Evolutionary conservation across 2,113 vertebrate species (phyloP).

Genomic region (Mastomys natalensis): DNA sequence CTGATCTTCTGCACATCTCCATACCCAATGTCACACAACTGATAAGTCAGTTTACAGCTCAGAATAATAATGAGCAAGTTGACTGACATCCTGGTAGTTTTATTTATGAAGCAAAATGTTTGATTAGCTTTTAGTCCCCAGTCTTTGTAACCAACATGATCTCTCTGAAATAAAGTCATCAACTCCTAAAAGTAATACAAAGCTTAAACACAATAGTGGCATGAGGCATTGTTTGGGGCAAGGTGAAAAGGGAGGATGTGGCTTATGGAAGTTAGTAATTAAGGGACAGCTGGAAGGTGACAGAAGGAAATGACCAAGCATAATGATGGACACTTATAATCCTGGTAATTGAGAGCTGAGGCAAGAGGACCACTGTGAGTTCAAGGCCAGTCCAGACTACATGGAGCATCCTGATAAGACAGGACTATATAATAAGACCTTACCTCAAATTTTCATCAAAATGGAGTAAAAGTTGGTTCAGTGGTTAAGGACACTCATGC

Average conservation of each 20-base stretch:
- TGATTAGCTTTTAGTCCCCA: not conserved
- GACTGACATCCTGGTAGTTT: not conserved
- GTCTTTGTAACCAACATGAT: not conserved
- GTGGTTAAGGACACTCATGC: not conserved
- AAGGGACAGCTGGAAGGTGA: not conserved
- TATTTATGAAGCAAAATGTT: not conserved
- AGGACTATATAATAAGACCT: not conserved
- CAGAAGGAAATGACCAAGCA: not conserved
- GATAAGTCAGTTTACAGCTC: not conserved
- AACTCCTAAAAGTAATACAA: not conserved
- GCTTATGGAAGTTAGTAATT: not conserved
- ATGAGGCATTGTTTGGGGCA: not conserved
- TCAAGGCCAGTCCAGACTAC: not conserved
- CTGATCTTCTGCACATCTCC: not conserved
- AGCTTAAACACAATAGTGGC: not conserved
- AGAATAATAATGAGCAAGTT: slow-evolving; percentile 12
- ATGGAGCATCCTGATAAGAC: not conserved
- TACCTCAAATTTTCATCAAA: not conserved
- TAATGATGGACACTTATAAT: not conserved
- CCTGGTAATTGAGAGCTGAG: not conserved
- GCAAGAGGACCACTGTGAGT: not conserved
- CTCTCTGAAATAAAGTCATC: not conserved
- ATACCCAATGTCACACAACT: not conserved
- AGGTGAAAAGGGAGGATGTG: not conserved
- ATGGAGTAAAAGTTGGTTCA: too few species aligned